Conservation (phyloP, 1,140 invertebrate genomes). For the Rhizoglyphus robini region DNA sequence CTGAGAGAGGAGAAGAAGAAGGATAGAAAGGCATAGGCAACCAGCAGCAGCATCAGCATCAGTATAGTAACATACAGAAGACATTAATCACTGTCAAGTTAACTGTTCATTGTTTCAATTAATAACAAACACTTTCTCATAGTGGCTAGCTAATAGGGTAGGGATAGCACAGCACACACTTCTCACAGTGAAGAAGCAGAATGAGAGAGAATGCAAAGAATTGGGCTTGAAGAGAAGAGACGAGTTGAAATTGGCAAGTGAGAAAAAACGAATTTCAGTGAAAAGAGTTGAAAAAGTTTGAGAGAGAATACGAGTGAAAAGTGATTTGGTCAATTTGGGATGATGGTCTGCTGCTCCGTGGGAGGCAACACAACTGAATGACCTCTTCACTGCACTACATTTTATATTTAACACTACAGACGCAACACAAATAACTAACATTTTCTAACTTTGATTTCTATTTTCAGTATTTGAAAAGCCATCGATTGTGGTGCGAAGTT, state of each 20-base stretch:
- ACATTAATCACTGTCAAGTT: conserved; percentile 13
- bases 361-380: too few relatives aligned
- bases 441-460: background rate
- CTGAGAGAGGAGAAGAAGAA: background rate
- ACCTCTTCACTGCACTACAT: background rate
- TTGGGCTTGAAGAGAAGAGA: too few relatives aligned
- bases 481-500: background rate
- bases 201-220: too few relatives aligned
- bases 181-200: background rate
- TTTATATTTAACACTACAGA: background rate
- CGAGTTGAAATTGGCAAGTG: too few relatives aligned
- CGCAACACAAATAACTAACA: background rate
- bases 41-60: background rate
- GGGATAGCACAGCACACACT: background rate
- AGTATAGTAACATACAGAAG: too few relatives aligned
- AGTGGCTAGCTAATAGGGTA: too few relatives aligned
- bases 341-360: too few relatives aligned
- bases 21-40: background rate
- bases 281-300: too few relatives aligned
- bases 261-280: too few relatives aligned
- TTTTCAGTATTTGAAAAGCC: conserved; percentile 2
- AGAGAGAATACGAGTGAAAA: too few relatives aligned
- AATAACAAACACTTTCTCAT: too few relatives aligned
- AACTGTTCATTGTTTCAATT: conserved; percentile 13
- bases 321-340: too few relatives aligned